phyloP scores from a whole-genome alignment of 2,797 vertebrate species.

The Spheniscus humboldti region DNA sequence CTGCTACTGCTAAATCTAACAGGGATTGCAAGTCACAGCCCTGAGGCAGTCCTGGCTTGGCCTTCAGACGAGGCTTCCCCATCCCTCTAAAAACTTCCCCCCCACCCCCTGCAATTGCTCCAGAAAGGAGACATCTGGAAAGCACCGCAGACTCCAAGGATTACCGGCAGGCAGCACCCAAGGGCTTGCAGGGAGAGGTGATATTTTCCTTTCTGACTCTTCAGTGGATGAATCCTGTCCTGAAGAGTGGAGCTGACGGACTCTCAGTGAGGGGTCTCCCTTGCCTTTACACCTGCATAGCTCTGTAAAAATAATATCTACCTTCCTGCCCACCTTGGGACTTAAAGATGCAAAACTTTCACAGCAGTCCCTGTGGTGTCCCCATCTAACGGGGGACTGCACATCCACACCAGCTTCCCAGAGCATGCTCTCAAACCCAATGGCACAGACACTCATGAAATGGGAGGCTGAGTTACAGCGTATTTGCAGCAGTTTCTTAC shows the following conservation, averaged over 20 bases:
- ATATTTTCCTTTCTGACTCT: neutral
- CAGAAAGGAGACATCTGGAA: neutral
- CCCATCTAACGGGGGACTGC: neutral
- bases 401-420: neutral
- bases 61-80: neutral
- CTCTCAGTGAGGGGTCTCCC: neutral
- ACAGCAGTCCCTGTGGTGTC: neutral
- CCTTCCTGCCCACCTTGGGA: neutral
- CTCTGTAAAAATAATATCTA: neutral
- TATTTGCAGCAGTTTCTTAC: constrained; percentile 35
- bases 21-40: neutral
- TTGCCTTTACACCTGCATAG: neutral
- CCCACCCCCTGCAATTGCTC: rapidly evolving
- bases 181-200: neutral
- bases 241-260: neutral
- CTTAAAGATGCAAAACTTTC: neutral
- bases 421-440: neutral
- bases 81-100: neutral
- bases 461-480: rapidly evolving
- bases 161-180: neutral
- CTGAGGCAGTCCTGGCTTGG: neutral
- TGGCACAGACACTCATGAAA: rapidly evolving
- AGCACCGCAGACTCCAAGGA: neutral
- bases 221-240: neutral
- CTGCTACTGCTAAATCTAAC: neutral